Conservation (phyloP, 2,113 vertebrate species). For the Ceyx cyanopectus region DNA sequence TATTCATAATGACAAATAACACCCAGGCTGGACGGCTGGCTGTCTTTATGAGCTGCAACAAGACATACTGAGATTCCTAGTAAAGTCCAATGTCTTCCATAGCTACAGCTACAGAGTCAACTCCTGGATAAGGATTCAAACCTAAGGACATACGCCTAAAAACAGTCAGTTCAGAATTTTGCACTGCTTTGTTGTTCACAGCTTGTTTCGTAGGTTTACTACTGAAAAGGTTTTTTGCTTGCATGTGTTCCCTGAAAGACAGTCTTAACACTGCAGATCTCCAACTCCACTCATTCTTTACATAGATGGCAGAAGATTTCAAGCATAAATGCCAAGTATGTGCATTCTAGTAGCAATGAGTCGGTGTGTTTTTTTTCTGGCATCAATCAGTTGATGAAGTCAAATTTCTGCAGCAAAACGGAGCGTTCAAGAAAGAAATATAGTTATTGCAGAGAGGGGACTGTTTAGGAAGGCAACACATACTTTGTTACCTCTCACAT, state of each 20-base stretch:
- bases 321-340: not conserved
- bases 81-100: not conserved
- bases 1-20: not conserved
- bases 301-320: not conserved
- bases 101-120: not conserved
- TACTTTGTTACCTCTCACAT: not conserved
- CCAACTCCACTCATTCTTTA: not conserved
- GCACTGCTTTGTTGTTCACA: not conserved
- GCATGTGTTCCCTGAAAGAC: not conserved
- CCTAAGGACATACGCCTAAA: not conserved
- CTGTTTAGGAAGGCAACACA: not conserved
- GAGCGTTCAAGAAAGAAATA: not conserved
- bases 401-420: not conserved
- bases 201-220: not conserved
- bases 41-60: not conserved
- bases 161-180: not conserved
- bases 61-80: not conserved
- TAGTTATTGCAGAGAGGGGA: fast-evolving
- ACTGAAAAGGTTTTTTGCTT: not conserved
- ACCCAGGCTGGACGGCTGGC: not conserved
- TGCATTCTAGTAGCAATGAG: not conserved
- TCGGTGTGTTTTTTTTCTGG: not conserved
- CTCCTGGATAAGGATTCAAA: not conserved
- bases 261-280: not conserved
- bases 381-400: not conserved